Evolutionary conservation across 2,797 vertebrate species (phyloP).

Genomic region (Artibeus jamaicensis): DNA sequence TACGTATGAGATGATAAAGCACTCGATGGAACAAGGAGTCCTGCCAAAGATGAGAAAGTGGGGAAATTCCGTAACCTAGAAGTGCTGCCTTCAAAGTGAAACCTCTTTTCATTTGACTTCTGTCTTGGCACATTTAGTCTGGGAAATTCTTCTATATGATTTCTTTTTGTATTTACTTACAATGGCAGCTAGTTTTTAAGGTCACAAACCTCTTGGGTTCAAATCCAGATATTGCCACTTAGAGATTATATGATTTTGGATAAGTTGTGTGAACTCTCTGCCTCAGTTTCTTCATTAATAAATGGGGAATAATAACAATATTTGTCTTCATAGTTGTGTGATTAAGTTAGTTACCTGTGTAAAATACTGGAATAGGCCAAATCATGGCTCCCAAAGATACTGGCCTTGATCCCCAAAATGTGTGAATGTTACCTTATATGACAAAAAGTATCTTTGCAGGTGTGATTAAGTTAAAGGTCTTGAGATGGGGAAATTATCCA

Average conservation of each 20-base stretch:
- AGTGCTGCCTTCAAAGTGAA: conserved; percentile 3
- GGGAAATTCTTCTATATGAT: neutral
- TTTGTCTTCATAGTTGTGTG: neutral
- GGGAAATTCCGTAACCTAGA: neutral
- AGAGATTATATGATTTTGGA: neutral
- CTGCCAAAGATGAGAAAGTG: conserved; percentile 18
- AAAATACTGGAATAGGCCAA: neutral
- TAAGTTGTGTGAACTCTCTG: neutral
- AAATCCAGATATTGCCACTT: neutral
- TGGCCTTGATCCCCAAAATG: neutral
- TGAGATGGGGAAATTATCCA: neutral
- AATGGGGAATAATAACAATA: neutral
- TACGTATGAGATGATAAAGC: conserved; percentile 5
- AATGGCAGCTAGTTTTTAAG: neutral
- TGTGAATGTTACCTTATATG: neutral
- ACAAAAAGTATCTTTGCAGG: neutral
- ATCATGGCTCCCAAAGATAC: neutral
- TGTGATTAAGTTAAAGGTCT: neutral
- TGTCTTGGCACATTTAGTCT: neutral
- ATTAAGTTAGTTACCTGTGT: neutral
- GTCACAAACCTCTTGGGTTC: neutral
- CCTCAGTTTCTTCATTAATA: neutral
- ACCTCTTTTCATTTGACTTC: neutral
- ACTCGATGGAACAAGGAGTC: neutral
- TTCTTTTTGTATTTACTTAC: neutral